Percentiles rank a stretch among this genome's conserved stretches.
These are phyloP conservation scores for Delia radicum DNA, from an alignment of 1,140 invertebrate species.

Conservation along the genomic window DNA sequence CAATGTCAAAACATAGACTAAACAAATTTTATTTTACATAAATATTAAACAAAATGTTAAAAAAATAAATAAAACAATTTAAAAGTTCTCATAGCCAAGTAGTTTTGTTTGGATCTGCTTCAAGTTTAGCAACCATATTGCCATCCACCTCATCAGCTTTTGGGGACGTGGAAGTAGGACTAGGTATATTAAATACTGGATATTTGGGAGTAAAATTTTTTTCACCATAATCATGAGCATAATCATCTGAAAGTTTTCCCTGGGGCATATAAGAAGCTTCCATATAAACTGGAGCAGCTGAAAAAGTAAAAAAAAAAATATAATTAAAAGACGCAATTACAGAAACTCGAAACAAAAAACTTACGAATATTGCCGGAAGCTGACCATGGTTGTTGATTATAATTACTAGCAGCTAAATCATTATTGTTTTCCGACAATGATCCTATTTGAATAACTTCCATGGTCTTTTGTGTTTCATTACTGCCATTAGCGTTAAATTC, in stretches of 20 bases:
- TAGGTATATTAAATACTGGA: slow-evolving; percentile 47
- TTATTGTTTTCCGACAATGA: not conserved
- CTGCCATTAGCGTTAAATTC: slow-evolving; percentile 26
- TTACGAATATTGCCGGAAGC: not conserved
- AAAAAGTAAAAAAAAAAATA: not conserved
- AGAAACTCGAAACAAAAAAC: too few relatives aligned
- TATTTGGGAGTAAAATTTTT: slow-evolving; percentile 40
- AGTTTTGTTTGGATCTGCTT: not conserved
- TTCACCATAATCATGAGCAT: slow-evolving; percentile 33
- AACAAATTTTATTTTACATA: not conserved
- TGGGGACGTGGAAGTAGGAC: slow-evolving; percentile 30
- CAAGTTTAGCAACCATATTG: not conserved
- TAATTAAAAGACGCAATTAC: too few relatives aligned
- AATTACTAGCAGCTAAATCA: not conserved
- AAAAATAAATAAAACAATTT: not conserved
- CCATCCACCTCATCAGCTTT: slow-evolving; percentile 2
- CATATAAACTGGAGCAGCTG: slow-evolving; percentile 47
- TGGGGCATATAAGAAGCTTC: slow-evolving; percentile 42
- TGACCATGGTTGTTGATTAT: not conserved
- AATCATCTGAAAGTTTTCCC: not conserved
- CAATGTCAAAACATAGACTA: too few relatives aligned
- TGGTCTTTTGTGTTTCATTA: not conserved
- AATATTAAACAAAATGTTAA: not conserved
- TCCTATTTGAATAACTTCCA: too few relatives aligned
- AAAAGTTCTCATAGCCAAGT: slow-evolving; percentile 1